These are phyloP conservation scores for Drosophila austrosaltans DNA, from an alignment of 2,888 invertebrate species.

Conservation along the genomic window DNA sequence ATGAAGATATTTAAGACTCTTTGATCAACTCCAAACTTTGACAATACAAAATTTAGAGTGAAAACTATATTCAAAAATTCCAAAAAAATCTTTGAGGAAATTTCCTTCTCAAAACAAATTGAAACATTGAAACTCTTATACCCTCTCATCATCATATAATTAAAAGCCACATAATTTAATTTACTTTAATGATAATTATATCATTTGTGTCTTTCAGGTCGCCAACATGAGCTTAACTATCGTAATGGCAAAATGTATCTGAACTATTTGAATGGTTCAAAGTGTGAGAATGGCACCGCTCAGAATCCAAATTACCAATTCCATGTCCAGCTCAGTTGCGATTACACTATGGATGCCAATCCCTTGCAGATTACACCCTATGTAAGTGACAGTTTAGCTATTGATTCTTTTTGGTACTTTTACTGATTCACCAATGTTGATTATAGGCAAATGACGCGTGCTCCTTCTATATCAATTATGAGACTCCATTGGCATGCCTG, in stretches of 20 bases:
- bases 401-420: neutral
- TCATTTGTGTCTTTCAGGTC: conserved; percentile 63
- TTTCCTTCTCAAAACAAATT: no score
- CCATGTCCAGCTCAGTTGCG: conserved; percentile 79
- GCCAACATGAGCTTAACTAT: conserved; percentile 78
- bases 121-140: no score
- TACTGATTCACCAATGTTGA: neutral
- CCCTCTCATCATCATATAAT: no score
- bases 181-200: neutral
- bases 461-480: conserved; percentile 78
- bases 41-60: no score
- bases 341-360: conserved; percentile 79
- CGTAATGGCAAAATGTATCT: conserved; percentile 80
- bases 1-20: no score
- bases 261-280: conserved; percentile 77
- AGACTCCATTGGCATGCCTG: conserved; percentile 81
- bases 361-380: conserved; percentile 74
- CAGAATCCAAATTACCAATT: conserved; percentile 67
- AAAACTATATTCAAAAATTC: no score
- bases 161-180: no score
- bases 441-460: conserved; percentile 74
- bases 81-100: no score
- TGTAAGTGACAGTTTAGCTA: conserved; percentile 61
- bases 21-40: no score
- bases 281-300: conserved; percentile 72